Evolutionary conservation across 2,113 vertebrate genomes (phyloP).

Genomic region (Pogona vitticeps): DNA sequence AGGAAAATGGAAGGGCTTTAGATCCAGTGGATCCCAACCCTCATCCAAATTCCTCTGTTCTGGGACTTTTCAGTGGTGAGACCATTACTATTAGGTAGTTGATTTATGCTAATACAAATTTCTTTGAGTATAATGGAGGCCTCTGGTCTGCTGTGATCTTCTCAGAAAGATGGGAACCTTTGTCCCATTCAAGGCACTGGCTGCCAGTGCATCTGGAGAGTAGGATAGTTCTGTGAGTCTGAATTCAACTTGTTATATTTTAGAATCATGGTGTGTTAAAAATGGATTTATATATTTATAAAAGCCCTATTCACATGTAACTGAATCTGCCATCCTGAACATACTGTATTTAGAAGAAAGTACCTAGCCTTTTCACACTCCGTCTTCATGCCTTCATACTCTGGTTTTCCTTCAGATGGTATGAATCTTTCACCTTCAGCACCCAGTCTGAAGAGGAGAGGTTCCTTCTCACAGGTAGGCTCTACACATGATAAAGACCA

Average conservation of each 20-base stretch:
- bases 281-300: background rate
- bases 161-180: background rate
- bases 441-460: too few species aligned
- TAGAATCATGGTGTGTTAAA: background rate
- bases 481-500: too few species aligned
- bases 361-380: too few species aligned
- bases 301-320: too few species aligned
- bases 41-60: too few species aligned
- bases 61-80: background rate
- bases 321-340: too few species aligned
- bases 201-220: background rate
- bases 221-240: background rate
- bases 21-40: background rate
- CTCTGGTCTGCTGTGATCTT: background rate
- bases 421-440: too few species aligned
- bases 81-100: background rate
- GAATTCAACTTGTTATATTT: background rate
- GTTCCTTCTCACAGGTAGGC: too few species aligned
- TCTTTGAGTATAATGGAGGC: background rate
- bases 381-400: too few species aligned
- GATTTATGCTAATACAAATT: background rate
- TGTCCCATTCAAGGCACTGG: background rate
- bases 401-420: too few species aligned
- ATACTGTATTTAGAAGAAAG: too few species aligned
- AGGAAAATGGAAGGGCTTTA: background rate